Percentiles rank a stretch among this genome's conserved stretches.
Evolutionary conservation across 2,113 vertebrate species (phyloP).

Genomic region (Paramormyrops kingsleyae): DNA sequence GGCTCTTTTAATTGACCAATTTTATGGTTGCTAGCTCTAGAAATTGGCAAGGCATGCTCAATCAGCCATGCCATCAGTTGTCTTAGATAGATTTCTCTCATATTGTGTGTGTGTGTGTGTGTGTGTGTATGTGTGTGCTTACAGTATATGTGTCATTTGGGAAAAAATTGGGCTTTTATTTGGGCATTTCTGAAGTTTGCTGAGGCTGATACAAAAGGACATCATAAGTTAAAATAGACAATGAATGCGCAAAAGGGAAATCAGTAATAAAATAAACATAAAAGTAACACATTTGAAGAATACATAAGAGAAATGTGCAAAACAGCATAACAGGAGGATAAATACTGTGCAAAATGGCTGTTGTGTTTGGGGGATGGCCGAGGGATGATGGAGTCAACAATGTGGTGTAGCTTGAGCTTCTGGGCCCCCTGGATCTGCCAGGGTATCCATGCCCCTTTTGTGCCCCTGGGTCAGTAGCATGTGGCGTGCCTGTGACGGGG

Average conservation of each 20-base stretch:
- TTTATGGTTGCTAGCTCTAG: slow-evolving; percentile 38
- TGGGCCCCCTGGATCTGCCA: not conserved
- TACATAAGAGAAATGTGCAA: not conserved
- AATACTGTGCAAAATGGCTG: not conserved
- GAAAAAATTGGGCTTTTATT: not conserved
- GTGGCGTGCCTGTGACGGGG: not conserved
- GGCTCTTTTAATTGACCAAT: slow-evolving; percentile 43
- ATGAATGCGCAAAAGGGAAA: not conserved
- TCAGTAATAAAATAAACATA: not conserved
- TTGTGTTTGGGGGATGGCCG: not conserved
- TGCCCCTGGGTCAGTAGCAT: not conserved
- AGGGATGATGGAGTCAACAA: not conserved
- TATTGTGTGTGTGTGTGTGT: not conserved
- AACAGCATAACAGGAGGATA: not conserved
- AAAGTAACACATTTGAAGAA: not conserved
- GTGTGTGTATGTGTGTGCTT: not conserved
- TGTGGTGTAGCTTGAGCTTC: not conserved
- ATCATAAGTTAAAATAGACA: not conserved
- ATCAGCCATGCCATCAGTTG: slow-evolving; percentile 35
- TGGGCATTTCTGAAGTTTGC: not conserved
- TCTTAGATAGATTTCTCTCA: not conserved
- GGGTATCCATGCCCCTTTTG: not conserved
- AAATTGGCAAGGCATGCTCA: slow-evolving; percentile 41
- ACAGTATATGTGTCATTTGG: not conserved
- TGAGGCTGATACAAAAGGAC: not conserved